A percentile compares a stretch with the other conserved stretches of the same genome.
These are phyloP conservation scores for Chaetura pelagica DNA, from an alignment of 2,113 vertebrate species.

Conservation along the genomic window DNA sequence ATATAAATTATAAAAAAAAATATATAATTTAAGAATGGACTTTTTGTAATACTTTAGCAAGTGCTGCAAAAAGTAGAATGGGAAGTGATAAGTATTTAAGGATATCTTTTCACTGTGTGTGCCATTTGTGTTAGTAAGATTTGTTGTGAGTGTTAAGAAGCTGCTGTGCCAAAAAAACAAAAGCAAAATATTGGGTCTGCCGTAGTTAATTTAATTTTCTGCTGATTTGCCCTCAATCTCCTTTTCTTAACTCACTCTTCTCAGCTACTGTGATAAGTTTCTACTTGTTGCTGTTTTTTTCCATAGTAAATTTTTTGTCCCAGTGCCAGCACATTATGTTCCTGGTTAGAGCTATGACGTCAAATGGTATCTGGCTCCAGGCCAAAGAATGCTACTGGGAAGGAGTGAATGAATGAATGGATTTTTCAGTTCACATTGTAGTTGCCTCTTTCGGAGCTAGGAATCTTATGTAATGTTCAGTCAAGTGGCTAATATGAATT, in stretches of 20 bases:
- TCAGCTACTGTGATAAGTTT: constrained; percentile 6
- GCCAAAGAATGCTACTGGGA: constrained; percentile 74
- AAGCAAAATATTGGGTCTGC: not conserved
- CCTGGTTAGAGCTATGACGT: constrained; percentile 77
- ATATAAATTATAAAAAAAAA: not conserved
- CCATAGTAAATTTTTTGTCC: constrained; percentile 56
- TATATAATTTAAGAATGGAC: not conserved
- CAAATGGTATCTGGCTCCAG: constrained; percentile 74
- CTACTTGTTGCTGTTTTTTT: constrained; percentile 26
- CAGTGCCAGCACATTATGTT: constrained; percentile 81
- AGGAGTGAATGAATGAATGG: constrained; percentile 53
- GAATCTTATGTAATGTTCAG: not conserved
- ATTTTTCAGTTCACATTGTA: constrained; percentile 4
- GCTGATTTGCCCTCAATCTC: not conserved
- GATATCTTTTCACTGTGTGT: not conserved
- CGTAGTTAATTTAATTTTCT: not conserved
- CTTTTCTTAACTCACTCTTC: not conserved
- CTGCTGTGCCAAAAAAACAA: not conserved
- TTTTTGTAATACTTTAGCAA: not conserved
- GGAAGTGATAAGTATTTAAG: not conserved
- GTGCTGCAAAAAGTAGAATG: not conserved
- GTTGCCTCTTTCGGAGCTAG: not conserved
- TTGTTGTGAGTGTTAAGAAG: not conserved
- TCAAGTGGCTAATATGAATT: not conserved
- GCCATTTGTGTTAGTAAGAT: not conserved